phyloP scores from a whole-genome alignment of 2,888 invertebrate species.

The Parnassius apollo region DNA sequence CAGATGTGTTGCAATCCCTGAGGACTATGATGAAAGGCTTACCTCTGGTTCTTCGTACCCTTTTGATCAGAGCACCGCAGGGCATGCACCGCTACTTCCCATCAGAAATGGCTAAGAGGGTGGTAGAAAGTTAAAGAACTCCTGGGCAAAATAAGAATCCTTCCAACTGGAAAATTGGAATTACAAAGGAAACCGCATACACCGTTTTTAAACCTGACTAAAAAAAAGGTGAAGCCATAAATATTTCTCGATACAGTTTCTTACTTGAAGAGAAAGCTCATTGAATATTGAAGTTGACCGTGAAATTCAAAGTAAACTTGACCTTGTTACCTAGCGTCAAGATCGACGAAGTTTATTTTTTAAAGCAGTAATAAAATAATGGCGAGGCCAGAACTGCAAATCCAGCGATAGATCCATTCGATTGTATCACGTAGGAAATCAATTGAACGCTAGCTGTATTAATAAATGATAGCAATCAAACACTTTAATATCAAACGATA shows the following conservation, averaged over 20 bases:
- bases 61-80: too few relatives aligned
- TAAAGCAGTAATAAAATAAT: not conserved
- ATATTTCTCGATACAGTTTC: not conserved
- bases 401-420: not conserved
- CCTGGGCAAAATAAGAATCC: too few relatives aligned
- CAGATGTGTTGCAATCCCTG: too few relatives aligned
- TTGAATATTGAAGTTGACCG: conserved; percentile 3
- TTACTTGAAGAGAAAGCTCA: conserved; percentile 4
- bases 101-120: too few relatives aligned
- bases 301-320: conserved; percentile 14
- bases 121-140: too few relatives aligned
- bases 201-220: too few relatives aligned
- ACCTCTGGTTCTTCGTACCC: too few relatives aligned
- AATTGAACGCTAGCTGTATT: conserved; percentile 1
- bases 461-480: not conserved
- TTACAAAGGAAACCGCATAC: too few relatives aligned
- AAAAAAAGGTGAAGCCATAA: too few relatives aligned
- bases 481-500: not conserved
- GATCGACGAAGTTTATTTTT: conserved; percentile 2
- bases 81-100: too few relatives aligned
- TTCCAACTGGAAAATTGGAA: too few relatives aligned
- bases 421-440: conserved; percentile 11
- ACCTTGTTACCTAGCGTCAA: not conserved
- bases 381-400: conserved; percentile 1
- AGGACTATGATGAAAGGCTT: too few relatives aligned